Evolutionary conservation across 2,797 vertebrate genomes (phyloP).

Genomic region (Labroides dimidiatus): DNA sequence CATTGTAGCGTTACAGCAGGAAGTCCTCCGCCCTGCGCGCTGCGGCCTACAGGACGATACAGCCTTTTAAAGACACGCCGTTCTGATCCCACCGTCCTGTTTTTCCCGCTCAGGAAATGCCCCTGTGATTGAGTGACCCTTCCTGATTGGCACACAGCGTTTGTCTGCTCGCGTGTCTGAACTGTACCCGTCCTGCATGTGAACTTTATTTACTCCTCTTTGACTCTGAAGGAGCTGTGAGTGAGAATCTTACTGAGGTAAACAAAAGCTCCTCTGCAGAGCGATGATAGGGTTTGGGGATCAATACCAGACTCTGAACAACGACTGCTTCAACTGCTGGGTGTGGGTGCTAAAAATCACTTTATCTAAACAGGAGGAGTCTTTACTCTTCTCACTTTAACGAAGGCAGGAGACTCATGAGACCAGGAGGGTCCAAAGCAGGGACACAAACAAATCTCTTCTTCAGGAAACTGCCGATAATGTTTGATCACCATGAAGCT

Average conservation of each 20-base stretch:
- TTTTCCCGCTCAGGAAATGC: slow-evolving; percentile 58
- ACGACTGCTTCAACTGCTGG: slow-evolving; percentile 34
- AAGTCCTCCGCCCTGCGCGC: slow-evolving; percentile 52
- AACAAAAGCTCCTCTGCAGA: slow-evolving; percentile 31
- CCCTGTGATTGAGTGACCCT: slow-evolving; percentile 45
- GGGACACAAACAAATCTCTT: too few relatives aligned
- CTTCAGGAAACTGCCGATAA: too few relatives aligned
- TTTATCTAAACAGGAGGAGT: slow-evolving; percentile 9
- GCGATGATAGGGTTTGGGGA: slow-evolving; percentile 35
- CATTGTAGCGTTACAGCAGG: slow-evolving; percentile 40
- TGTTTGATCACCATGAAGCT: not conserved
- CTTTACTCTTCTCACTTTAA: slow-evolving; percentile 3
- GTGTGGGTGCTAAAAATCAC: slow-evolving; percentile 11
- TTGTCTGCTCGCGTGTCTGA: not conserved
- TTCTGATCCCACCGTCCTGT: slow-evolving; percentile 23
- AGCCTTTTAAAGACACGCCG: slow-evolving; percentile 15
- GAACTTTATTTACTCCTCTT: slow-evolving; percentile 14
- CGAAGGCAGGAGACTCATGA: not conserved
- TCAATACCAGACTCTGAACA: slow-evolving; percentile 53
- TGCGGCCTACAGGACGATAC: slow-evolving; percentile 1
- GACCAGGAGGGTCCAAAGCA: too few relatives aligned
- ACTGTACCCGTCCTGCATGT: not conserved
- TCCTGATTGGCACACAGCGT: slow-evolving; percentile 16
- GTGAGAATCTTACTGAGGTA: slow-evolving; percentile 1
- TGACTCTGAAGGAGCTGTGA: slow-evolving; percentile 26